Base-by-base conservation (phyloP, 2,797 vertebrate species). In the Silurus lanzhouensis region DNA sequence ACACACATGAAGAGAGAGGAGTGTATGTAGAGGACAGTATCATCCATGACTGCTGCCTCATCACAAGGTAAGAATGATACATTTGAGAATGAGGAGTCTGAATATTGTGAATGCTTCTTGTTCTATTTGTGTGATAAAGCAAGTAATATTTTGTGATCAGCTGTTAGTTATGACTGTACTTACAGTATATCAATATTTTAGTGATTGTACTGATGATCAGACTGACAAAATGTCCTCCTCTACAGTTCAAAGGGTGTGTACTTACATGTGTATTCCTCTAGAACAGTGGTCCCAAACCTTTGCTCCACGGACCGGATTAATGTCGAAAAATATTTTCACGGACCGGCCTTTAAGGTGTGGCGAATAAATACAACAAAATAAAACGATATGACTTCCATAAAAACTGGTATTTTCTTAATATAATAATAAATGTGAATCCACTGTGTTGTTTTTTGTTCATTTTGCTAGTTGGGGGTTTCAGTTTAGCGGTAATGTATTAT, bases 1-100 rank as follows among this genome's bases (percentile, higher is more conserved):
- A 90, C 87, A 97, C 95, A 0, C 93, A 96, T 63, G 96, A 97
- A 81, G 95, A 97, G 48, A 87, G 88, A 0, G 96, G 96, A 22
- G 5, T 97, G 88, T 94, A 95, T 25, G 95, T 98, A 90, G 97
- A 98, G 90, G 95, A 97, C 19, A 97, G 95, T 87, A 95, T 97
- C 85, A 93, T 97, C 6, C 97, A 98, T 0, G 97, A 98, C 93
- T 98, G 97, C 94, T 97, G 97, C 91, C 91, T 97, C 71, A 93
- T 97, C 58, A 96, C 96, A 92, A 97, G 97, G 97, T 98, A 94
- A 91, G 4, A 22, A 44, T 20, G 38, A 38, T 9, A 38, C 17
- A 58, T 52, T 38, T 22, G 9, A 57, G 46, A 70, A 76, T 48
- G 6, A n/a, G 31, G 20, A 78, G 31, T n/a, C 20, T n/a, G 31